Base-by-base conservation (phyloP, 2,888 invertebrate species). In the Trilocha varians region DNA sequence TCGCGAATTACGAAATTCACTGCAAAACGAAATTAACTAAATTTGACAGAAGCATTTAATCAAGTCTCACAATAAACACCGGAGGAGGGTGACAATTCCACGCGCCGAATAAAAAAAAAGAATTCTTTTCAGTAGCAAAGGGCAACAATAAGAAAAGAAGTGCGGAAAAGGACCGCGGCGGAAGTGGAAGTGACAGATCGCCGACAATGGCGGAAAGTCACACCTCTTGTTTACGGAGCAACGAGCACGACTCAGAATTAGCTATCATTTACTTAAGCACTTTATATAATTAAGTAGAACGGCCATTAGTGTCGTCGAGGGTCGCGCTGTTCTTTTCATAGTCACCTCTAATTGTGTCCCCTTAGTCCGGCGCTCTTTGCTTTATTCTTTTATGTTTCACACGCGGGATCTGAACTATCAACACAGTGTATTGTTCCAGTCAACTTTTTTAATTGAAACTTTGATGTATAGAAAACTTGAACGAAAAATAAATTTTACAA, bases 231-330 rank as follows among this genome's bases (percentile, higher is more conserved):
- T 83, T 78, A 79, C 82, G 77, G 76, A 57, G 58, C 70, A 55
- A 46, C 66, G 74, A 59, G 74, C 72, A 67, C 72, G 61, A 56
- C 53, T 48, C 60, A 48, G 71, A 75, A 84, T 84, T 83, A 82
- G 80, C 79, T 80, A 83, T 83, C 84, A 79, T 84, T 85, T 82
- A 84, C 82, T 85, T 80, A 78, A 83, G 82, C 72, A 77, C 79
- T 84, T 82, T 77, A 83, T 83, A 79, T 82, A 83, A 85, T 84
- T 83, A 84, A 79, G 76, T 69, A 59, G 68, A 70, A 67, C 66
- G 65, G 64, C 74, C 77, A 76, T 78, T 78, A 75, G 68, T 70
- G 74, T 65, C 62, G 60, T 59, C 48, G 60, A 69, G 78, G 78
- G 77, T 66, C 69, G 71, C 62, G 62, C 65, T 69, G 70, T 77